Percentiles rank a stretch among this genome's conserved stretches.
Evolutionary conservation across 2,888 invertebrate genomes (phyloP).

Genomic region (Asteroscopus sphinx): DNA sequence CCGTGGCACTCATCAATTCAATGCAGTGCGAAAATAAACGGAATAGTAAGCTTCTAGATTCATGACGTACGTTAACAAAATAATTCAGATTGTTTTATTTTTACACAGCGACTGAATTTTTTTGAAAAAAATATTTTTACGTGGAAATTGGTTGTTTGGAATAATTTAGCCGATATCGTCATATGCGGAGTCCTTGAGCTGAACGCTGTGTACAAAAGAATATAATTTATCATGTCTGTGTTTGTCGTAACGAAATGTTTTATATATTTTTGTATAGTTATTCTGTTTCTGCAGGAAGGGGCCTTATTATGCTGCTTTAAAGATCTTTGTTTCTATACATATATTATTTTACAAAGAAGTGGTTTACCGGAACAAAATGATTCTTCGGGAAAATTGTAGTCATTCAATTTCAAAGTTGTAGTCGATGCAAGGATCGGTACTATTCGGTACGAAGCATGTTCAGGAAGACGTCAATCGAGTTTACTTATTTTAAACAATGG

Average conservation of each 20-base stretch:
- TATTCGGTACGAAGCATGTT: too few relatives aligned
- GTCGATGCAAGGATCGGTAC: too few relatives aligned
- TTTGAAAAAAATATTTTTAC: constrained; percentile 5
- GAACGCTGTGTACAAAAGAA: too few relatives aligned
- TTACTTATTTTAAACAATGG: too few relatives aligned
- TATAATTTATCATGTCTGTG: neutral
- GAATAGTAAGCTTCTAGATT: constrained; percentile 22
- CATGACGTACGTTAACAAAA: neutral
- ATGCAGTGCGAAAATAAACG: constrained; percentile 11
- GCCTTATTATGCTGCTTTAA: neutral
- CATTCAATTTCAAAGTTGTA: too few relatives aligned
- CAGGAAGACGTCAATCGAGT: too few relatives aligned
- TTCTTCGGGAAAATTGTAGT: too few relatives aligned
- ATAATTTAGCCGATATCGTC: constrained; percentile 4
- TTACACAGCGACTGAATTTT: constrained; percentile 2
- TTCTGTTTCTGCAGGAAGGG: neutral
- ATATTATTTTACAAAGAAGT: too few relatives aligned
- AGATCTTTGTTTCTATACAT: neutral
- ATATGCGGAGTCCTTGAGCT: neutral
- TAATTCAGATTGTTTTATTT: constrained; percentile 5
- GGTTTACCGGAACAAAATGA: too few relatives aligned
- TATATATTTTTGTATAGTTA: constrained; percentile 1
- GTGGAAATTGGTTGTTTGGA: constrained; percentile 1
- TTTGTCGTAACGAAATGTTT: neutral
- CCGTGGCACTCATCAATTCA: neutral